Base-by-base conservation (phyloP, 2,888 invertebrate genomes). In the Eledona agricola region DNA sequence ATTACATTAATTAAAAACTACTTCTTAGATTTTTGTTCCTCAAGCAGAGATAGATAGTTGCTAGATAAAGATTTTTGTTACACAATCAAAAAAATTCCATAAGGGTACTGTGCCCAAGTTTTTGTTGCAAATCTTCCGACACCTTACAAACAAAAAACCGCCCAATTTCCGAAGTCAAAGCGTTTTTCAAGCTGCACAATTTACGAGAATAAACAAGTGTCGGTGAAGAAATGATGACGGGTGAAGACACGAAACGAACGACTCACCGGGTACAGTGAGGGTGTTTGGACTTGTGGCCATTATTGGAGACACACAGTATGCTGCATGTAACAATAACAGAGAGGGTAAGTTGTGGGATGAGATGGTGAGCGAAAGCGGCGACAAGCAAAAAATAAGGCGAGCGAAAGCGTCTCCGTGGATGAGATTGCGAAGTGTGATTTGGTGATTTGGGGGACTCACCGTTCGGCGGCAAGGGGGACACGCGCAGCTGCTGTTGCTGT, bases 281-380 rank as follows among this genome's bases (percentile, higher is more conserved):
- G 85, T 83, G 76, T 85, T 86, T 47, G 86, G 85, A 69, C 83
- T 86, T 64, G 83, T 82, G 49, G 84, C 79, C 81, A 81, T 75
- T 69, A 86, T 86, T 51, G 87, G 85, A 53, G 87, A 86, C 68
- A 85, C 85, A 74, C 86, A 86, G 78, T 80, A 86, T 20, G 87
- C 87, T 87, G 86, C 84, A 82, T 86, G 84, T 81, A 78, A 75
- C 43, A 62, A 55, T 40, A 19, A 43, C 35, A 49, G 32, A 16
- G 9, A 6, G 35, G 34, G 35, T 46, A 35, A 43, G 9, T 43
- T 32, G 32, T 15, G 7, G 12, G 12, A 29, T 11, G 31, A 13
- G 31, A 12, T 5, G 11, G 29, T 4, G 12, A 7, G 25, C 4
- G 19, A 15, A 38, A 37, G 26, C 20, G n/a, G 23, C 16, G 23